Base-by-base conservation (phyloP, 2,113 vertebrate genomes). In the Sturnira hondurensis region DNA sequence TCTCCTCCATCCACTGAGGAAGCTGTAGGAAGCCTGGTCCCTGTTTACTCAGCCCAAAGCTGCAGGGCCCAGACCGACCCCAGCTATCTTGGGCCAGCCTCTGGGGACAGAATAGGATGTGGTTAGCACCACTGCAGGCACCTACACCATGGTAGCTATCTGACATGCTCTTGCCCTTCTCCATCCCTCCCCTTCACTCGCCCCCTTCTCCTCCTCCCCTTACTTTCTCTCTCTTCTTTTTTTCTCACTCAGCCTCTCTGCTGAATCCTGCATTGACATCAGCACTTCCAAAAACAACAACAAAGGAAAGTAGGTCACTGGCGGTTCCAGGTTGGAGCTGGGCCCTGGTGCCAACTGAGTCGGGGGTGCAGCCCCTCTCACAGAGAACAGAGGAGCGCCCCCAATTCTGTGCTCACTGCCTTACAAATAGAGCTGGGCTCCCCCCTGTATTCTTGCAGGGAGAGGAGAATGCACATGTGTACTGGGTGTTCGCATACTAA, bases 251-350 rank as follows among this genome's bases (percentile, higher is more conserved):
- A 94, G 94, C 93, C 96, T 96, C 94, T 97, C 94, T 87, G 19
- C 96, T 83, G 98, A 97, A 96, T 98, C 96, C 98, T 97, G 98
- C 98, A 97, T 88, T 74, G 98, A 98, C 97, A 98, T 98, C 98
- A 98, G 97, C 98, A 97, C 97, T 98, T 98, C 98, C 98, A 96
- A 98, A 98, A 97, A 97, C 97, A 98, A 98, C 98, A 98, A 98
- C 98, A 98, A 97, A 98, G 97, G 97, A 98, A 98, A 98, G 97
- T 98, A 98, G 98, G 98, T 98, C 98, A 98, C 97, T 28, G 96
- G 82, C 96, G 90, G 97, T 95, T 98, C 94, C 95, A 94, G 96
- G 95, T 97, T 74, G 33, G 95, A 97, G 17, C 91, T 83, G 94
- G 19, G 67, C 74, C 82, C 68, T n/a, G 86, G 86, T 56, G 96